phyloP scores from a whole-genome alignment of 2,888 invertebrate genomes.

The Tetranychus piercei region DNA sequence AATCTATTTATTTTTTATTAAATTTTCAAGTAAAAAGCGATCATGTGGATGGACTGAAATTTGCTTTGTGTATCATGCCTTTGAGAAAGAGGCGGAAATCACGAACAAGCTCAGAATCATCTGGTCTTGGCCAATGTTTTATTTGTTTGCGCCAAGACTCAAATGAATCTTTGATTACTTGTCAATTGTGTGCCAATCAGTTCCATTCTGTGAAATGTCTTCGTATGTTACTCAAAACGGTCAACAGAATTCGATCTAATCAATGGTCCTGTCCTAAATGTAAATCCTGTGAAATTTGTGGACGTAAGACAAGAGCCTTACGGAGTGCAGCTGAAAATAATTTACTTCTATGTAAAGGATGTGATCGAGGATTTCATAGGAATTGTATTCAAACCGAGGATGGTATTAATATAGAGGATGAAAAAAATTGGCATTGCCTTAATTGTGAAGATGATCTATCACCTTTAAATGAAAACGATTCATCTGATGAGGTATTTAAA shows the following conservation, averaged over 20 bases:
- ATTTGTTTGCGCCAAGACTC: not conserved
- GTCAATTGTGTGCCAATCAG: slow-evolving; percentile 9
- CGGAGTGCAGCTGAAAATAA: not conserved
- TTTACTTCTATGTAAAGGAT: not conserved
- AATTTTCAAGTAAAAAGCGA: no score
- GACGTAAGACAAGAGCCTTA: not conserved
- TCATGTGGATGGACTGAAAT: no score
- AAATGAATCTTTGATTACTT: slow-evolving; percentile 7
- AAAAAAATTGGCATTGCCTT: not conserved
- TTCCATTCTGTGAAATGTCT: slow-evolving; percentile 12
- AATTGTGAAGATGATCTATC: not conserved
- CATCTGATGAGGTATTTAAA: not conserved
- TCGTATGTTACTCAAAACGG: not conserved
- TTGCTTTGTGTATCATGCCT: not conserved
- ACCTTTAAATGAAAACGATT: not conserved
- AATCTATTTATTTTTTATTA: no score
- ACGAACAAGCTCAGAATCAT: not conserved
- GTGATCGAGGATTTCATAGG: not conserved
- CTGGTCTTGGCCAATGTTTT: not conserved
- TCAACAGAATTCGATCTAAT: not conserved
- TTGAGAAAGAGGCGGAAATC: not conserved
- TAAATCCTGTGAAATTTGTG: not conserved
- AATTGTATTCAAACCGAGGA: not conserved
- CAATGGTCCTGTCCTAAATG: slow-evolving; percentile 10
- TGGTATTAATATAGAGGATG: not conserved